These are phyloP conservation scores for Mycogona germanica DNA, from an alignment of 2,888 invertebrate species.

Conservation along the genomic window DNA sequence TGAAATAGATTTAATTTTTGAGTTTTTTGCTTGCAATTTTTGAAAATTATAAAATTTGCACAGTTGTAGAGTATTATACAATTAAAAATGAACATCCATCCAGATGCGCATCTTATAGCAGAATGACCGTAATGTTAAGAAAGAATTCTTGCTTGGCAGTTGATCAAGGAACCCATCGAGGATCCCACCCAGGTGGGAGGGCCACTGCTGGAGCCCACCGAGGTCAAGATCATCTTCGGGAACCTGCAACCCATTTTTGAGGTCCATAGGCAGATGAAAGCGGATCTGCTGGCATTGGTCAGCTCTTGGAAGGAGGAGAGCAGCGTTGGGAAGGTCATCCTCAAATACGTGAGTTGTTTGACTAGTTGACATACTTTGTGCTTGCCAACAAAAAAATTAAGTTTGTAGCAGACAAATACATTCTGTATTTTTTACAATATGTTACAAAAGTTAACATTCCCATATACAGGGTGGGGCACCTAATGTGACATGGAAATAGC, in stretches of 20 bases:
- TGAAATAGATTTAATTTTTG: too few relatives aligned
- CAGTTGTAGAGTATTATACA: too few relatives aligned
- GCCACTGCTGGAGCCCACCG: slow-evolving; percentile 73
- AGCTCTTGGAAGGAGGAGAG: slow-evolving; percentile 79
- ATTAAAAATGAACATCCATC: too few relatives aligned
- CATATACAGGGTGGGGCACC: too few relatives aligned
- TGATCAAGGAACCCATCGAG: slow-evolving; percentile 88
- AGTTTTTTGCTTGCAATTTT: too few relatives aligned
- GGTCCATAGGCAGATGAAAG: slow-evolving; percentile 65
- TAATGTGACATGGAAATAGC: too few relatives aligned
- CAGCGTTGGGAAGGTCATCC: slow-evolving; percentile 74
- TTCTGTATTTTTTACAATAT: too few relatives aligned
- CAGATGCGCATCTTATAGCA: too few relatives aligned
- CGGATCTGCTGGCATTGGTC: slow-evolving; percentile 48
- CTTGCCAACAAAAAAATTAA: too few relatives aligned
- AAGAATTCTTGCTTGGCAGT: slow-evolving; percentile 43
- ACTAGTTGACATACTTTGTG: background rate
- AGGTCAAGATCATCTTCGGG: slow-evolving; percentile 89
- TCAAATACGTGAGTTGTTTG: slow-evolving; percentile 49
- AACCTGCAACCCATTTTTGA: slow-evolving; percentile 90
- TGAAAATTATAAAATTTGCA: too few relatives aligned
- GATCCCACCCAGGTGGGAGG: slow-evolving; percentile 65
- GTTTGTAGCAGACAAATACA: too few relatives aligned
- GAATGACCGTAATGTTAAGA: background rate
- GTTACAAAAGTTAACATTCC: too few relatives aligned